A percentile compares a stretch with the other conserved stretches of the same genome.
Conservation (phyloP, 2,113 vertebrate species). For the Nothoprocta perdicaria region DNA sequence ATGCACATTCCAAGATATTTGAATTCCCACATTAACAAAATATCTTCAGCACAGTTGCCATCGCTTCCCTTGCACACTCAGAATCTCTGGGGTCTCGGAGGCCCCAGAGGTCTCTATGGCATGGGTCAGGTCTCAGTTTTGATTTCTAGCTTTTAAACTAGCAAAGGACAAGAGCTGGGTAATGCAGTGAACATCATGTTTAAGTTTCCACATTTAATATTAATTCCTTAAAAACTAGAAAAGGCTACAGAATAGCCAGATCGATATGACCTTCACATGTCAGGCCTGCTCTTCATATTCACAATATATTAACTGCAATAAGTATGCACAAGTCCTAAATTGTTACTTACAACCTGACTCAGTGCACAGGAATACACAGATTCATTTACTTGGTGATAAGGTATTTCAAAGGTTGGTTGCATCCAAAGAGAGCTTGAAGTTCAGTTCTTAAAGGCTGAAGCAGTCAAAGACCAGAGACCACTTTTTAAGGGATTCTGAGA, state of each 20-base stretch:
- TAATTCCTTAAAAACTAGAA: neutral
- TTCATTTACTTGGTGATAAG: neutral
- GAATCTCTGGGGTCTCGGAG: neutral
- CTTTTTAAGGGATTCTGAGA: neutral
- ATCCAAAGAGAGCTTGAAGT: neutral
- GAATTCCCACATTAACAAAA: neutral
- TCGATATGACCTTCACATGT: neutral
- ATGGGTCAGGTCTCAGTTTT: neutral
- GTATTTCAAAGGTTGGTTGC: neutral
- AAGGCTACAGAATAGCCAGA: neutral
- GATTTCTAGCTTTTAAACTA: neutral
- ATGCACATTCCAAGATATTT: neutral
- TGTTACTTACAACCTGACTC: accelerated
- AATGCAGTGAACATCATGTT: neutral
- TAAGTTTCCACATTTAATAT: neutral
- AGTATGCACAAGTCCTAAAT: neutral
- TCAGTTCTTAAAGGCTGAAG: neutral
- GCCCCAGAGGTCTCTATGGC: too few relatives aligned
- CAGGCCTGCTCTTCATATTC: neutral
- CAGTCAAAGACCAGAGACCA: neutral
- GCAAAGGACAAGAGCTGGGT: neutral
- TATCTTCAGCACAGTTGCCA: neutral
- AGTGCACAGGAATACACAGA: neutral
- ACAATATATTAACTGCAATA: neutral
- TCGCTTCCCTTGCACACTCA: neutral